phyloP scores from a whole-genome alignment of 2,797 vertebrate species.

The Sebastes itinus region DNA sequence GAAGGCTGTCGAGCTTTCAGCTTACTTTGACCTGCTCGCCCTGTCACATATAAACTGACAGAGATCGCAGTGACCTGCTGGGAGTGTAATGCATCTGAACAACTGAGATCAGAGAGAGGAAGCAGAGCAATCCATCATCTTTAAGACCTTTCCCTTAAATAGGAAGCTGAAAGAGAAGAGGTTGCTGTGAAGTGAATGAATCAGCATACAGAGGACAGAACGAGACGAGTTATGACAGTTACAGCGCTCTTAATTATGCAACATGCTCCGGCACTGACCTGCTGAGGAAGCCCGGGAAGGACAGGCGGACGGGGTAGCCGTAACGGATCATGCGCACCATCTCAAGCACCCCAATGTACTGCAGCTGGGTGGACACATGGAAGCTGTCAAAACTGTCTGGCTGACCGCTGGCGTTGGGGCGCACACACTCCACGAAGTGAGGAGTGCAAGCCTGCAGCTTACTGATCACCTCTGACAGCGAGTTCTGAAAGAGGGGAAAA shows the following conservation, averaged over 20 bases:
- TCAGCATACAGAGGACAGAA: background rate
- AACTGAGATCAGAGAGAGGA: slow-evolving; percentile 11
- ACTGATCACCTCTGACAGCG: slow-evolving; percentile 87
- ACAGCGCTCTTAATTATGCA: background rate
- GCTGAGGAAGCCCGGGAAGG: slow-evolving; percentile 89
- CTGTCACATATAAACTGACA: slow-evolving; percentile 13
- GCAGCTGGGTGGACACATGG: slow-evolving; percentile 93
- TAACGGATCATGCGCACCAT: slow-evolving; percentile 94
- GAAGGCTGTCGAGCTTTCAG: slow-evolving; percentile 11
- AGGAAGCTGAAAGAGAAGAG: background rate
- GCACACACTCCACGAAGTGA: slow-evolving; percentile 92
- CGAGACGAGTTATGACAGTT: background rate
- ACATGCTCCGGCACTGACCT: slow-evolving; percentile 81
- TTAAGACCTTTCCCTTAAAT: slow-evolving; percentile 13
- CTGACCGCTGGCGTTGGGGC: slow-evolving; percentile 86
- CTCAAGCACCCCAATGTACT: slow-evolving; percentile 92
- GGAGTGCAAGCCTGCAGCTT: slow-evolving; percentile 88
- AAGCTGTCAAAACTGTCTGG: slow-evolving; percentile 90
- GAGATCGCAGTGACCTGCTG: slow-evolving; percentile 50
- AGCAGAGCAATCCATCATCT: slow-evolving; percentile 14
- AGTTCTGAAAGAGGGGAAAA: slow-evolving; percentile 80
- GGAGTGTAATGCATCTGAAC: slow-evolving; percentile 11
- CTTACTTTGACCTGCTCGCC: slow-evolving; percentile 21
- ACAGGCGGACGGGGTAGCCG: slow-evolving; percentile 90
- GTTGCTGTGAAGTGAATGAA: background rate